A percentile compares a stretch with the other conserved stretches of the same genome.
phyloP scores from a whole-genome alignment of 2,888 invertebrate genomes.

The Oegoconia quadripuncta region DNA sequence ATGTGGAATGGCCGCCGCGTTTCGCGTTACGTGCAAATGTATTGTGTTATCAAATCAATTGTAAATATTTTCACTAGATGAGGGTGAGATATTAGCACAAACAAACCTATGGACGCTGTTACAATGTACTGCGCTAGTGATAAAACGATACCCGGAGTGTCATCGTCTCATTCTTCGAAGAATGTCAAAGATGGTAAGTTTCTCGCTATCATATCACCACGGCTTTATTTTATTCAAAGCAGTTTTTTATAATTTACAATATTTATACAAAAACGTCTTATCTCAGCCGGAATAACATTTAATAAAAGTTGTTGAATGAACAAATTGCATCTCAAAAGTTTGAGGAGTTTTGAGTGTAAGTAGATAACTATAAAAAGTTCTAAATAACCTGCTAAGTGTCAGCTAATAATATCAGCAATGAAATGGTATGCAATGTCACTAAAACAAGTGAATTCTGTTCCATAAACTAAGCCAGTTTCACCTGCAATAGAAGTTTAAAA shows the following conservation, averaged over 20 bases:
- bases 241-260: neutral
- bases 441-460: too few relatives aligned
- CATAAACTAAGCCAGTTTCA: too few relatives aligned
- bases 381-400: too few relatives aligned
- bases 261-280: too few relatives aligned
- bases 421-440: too few relatives aligned
- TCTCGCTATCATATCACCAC: slow-evolving; percentile 31
- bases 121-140: slow-evolving; percentile 87
- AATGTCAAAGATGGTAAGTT: slow-evolving; percentile 88
- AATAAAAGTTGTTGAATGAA: too few relatives aligned
- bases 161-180: slow-evolving; percentile 84
- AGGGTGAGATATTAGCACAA: slow-evolving; percentile 67
- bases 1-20: slow-evolving; percentile 76
- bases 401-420: too few relatives aligned
- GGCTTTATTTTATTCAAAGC: slow-evolving; percentile 5
- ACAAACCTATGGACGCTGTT: slow-evolving; percentile 46
- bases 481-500: too few relatives aligned
- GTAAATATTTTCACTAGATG: slow-evolving; percentile 74
- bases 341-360: too few relatives aligned
- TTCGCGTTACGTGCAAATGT: slow-evolving; percentile 60
- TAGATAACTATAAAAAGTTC: too few relatives aligned
- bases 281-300: too few relatives aligned
- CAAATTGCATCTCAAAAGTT: too few relatives aligned
- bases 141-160: slow-evolving; percentile 86
- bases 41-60: slow-evolving; percentile 53